A percentile compares a stretch with the other conserved stretches of the same genome.
Conservation (phyloP, 2,113 vertebrate species). For the Rallus limicola region DNA sequence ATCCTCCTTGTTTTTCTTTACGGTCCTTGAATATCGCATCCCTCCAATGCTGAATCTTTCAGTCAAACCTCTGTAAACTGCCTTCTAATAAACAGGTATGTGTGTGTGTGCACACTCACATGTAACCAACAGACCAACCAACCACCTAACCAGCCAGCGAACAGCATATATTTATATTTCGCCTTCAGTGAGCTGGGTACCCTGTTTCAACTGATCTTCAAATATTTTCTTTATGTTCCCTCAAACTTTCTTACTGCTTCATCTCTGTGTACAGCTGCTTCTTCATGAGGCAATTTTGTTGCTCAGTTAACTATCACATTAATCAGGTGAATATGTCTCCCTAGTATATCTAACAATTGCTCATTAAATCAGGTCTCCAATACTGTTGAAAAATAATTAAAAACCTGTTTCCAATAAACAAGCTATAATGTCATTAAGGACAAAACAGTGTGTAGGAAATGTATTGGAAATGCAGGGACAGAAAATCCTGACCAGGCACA, state of each 20-base stretch:
- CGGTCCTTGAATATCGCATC: not conserved
- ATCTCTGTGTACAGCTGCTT: not conserved
- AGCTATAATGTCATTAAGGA: conserved; percentile 50
- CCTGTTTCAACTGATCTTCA: not conserved
- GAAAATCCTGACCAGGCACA: conserved; percentile 21
- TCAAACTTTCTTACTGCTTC: not conserved
- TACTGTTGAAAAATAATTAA: conserved; percentile 56
- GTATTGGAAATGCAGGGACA: not conserved
- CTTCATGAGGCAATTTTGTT: conserved; percentile 14
- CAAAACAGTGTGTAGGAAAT: not conserved
- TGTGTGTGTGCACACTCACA: not conserved
- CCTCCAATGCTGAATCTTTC: not conserved
- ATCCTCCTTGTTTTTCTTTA: not conserved
- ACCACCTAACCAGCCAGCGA: not conserved
- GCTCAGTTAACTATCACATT: conserved; percentile 59
- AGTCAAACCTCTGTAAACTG: not conserved
- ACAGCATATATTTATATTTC: not conserved
- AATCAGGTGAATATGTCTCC: conserved; percentile 56
- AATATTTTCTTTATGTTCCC: not conserved
- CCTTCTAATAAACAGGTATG: not conserved
- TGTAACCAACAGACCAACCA: not conserved
- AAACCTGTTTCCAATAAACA: conserved; percentile 52
- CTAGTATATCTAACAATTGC: conserved; percentile 40
- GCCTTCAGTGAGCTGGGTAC: not conserved
- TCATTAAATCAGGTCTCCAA: conserved; percentile 52